phyloP scores from a whole-genome alignment of 2,888 invertebrate species.

The Nesidiocoris tenuis region DNA sequence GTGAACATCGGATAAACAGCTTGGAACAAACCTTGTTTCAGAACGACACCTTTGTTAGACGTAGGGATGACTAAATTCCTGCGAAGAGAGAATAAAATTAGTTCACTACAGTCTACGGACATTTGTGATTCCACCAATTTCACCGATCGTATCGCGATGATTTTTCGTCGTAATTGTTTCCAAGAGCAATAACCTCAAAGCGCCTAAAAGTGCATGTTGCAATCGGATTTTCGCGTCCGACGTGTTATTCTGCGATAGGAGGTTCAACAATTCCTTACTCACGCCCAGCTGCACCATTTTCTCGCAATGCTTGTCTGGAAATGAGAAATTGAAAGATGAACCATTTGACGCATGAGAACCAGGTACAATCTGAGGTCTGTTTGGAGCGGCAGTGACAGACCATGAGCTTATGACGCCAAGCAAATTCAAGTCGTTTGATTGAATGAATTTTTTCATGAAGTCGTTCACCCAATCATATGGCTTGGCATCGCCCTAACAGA shows the following conservation, averaged over 20 bases:
- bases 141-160: no score
- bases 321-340: neutral
- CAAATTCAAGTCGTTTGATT: no score
- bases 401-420: no score
- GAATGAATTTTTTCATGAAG: no score
- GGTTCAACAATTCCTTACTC: conserved; percentile 63
- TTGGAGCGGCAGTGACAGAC: no score
- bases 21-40: conserved; percentile 70
- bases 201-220: conserved; percentile 74
- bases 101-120: no score
- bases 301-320: conserved; percentile 73
- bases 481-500: no score
- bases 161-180: no score
- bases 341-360: no score
- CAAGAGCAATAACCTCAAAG: conserved; percentile 62
- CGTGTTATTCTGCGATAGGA: conserved; percentile 60
- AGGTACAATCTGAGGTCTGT: no score
- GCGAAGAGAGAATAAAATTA: conserved; percentile 23
- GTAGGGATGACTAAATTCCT: conserved; percentile 72
- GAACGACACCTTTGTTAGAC: conserved; percentile 71
- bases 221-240: conserved; percentile 63
- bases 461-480: no score
- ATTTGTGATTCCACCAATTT: no score
- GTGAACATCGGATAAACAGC: conserved; percentile 67
- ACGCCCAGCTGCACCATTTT: conserved; percentile 78